A percentile compares a stretch with the other conserved stretches of the same genome.
phyloP scores from a whole-genome alignment of 2,888 invertebrate genomes.

The Agriopis leucophaearia region DNA sequence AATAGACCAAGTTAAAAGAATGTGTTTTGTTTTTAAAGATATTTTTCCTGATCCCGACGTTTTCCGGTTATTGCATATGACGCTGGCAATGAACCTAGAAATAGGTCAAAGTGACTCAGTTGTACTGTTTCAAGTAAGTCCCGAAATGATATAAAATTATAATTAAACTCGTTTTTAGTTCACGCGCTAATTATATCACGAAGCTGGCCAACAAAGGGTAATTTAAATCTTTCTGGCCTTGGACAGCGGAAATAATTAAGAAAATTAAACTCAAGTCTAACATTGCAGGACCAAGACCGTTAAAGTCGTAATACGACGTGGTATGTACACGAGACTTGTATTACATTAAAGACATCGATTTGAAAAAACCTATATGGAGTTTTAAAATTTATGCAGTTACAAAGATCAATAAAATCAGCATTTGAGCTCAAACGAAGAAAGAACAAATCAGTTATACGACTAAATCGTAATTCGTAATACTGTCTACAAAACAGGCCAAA shows the following conservation, averaged over 20 bases:
- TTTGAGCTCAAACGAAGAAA: no score
- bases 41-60: not conserved
- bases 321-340: no score
- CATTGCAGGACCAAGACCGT: not conserved
- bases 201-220: not conserved
- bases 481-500: not conserved
- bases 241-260: no score
- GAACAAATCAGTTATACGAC: no score
- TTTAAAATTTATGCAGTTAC: no score
- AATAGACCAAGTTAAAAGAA: not conserved
- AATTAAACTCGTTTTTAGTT: conserved; percentile 10
- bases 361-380: no score
- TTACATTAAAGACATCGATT: no score
- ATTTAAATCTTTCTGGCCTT: no score
- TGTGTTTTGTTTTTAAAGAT: not conserved
- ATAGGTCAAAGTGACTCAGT: not conserved
- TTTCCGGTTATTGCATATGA: not conserved
- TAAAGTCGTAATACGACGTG: not conserved
- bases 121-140: not conserved
- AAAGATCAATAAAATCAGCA: no score
- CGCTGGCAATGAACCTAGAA: not conserved
- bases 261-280: not conserved
- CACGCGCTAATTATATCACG: not conserved
- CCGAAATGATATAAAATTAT: not conserved
- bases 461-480: no score